Conservation (phyloP, 1,140 invertebrate species). For the Saccostrea glomerata region DNA sequence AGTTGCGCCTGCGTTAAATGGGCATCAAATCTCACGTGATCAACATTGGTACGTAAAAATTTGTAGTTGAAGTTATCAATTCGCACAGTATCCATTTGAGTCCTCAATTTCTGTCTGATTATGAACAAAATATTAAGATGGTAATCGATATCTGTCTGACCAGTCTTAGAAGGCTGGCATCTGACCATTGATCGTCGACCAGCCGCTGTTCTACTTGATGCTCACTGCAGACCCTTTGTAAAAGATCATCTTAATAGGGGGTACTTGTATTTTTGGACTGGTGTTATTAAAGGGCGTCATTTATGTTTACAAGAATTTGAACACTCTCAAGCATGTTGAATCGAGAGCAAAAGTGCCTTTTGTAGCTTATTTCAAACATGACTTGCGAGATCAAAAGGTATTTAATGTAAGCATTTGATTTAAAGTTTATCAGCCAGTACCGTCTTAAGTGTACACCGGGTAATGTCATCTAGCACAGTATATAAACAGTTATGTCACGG, state of each 20-base stretch:
- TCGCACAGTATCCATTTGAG: conserved; percentile 33
- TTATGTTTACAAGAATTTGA: conserved; percentile 33
- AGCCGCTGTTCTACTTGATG: not conserved
- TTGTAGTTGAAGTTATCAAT: conserved; percentile 7
- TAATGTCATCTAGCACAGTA: conserved; percentile 6
- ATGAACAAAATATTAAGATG: conserved; percentile 8
- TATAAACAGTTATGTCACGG: conserved; percentile 19
- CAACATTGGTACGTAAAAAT: not conserved
- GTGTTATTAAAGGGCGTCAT: conserved; percentile 27
- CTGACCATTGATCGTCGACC: conserved; percentile 23
- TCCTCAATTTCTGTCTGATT: not conserved
- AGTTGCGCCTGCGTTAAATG: conserved; percentile 25
- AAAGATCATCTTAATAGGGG: not conserved
- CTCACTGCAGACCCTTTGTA: not conserved
- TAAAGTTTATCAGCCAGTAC: conserved; percentile 24
- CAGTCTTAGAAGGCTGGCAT: not conserved
- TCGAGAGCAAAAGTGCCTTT: conserved; percentile 37
- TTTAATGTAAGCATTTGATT: conserved; percentile 36
- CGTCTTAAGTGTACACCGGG: conserved; percentile 4
- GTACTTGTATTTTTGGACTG: conserved; percentile 12
- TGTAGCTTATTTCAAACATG: conserved; percentile 34
- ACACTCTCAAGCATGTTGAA: conserved; percentile 35
- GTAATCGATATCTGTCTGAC: conserved; percentile 21
- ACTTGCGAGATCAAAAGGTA: conserved; percentile 27
- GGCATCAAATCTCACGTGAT: not conserved